These are phyloP conservation scores for Megaleporinus macrocephalus DNA, from an alignment of 2,113 vertebrate species.

Conservation along the genomic window DNA sequence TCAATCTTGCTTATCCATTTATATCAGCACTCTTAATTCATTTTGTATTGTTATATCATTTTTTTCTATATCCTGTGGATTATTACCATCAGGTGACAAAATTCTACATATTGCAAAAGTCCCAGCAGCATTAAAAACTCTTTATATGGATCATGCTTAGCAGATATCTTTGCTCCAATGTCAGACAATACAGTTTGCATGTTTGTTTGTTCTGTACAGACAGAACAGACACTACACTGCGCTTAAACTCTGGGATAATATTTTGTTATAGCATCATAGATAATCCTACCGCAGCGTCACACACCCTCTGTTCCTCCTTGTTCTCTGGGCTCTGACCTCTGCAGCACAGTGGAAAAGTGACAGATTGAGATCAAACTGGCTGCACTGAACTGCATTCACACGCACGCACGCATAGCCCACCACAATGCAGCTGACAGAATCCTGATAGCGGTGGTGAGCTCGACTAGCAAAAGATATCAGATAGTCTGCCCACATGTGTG, in stretches of 20 bases:
- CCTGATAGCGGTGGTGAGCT: no score
- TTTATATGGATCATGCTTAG: no score
- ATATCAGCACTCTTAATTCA: background rate
- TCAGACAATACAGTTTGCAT: background rate
- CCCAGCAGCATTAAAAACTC: background rate
- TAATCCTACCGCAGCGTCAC: slow-evolving; percentile 29
- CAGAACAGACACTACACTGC: background rate
- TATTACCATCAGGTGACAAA: background rate
- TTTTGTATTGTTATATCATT: background rate
- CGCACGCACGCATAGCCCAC: no score
- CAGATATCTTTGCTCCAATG: background rate
- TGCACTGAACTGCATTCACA: no score
- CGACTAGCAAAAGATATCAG: no score
- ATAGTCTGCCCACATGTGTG: no score
- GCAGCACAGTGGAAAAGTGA: background rate
- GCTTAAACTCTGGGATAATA: background rate
- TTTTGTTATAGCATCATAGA: background rate
- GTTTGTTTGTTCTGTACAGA: background rate
- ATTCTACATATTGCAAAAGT: background rate
- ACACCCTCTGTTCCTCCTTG: background rate
- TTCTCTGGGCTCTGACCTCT: slow-evolving; percentile 23
- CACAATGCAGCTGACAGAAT: no score
- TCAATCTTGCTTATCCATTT: background rate
- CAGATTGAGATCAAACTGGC: background rate
- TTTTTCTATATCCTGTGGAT: background rate